Evolutionary conservation across 2,113 vertebrate genomes (phyloP).

Genomic region (Cebus imitator): DNA sequence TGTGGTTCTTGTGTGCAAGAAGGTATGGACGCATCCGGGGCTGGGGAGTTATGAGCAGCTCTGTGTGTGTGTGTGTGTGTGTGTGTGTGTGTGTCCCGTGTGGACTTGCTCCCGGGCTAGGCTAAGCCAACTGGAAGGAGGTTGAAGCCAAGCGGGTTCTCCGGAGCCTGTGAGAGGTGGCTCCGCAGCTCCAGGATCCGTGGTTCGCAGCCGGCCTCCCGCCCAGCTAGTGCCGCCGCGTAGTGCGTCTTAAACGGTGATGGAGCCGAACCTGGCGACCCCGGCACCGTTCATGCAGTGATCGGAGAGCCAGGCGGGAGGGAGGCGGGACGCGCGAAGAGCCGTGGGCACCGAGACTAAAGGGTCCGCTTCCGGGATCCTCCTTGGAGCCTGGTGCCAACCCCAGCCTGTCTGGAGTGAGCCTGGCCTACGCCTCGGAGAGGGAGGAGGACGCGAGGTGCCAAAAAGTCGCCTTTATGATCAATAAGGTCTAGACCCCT

Average conservation of each 20-base stretch:
- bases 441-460: neutral
- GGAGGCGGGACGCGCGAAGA: neutral
- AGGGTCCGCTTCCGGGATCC: neutral
- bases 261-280: neutral
- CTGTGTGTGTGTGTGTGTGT: neutral
- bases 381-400: neutral
- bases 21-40: neutral
- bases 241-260: constrained; percentile 6
- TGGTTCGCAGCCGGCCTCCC: neutral
- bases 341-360: rapidly evolving
- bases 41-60: neutral
- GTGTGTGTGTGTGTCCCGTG: neutral
- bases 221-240: neutral
- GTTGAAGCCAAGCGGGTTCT: neutral
- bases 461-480: neutral
- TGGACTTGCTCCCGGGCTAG: neutral
- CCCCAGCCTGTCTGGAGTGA: neutral
- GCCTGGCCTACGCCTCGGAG: neutral
- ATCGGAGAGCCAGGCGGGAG: neutral
- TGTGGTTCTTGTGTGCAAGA: neutral
- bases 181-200: neutral
- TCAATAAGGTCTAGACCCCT: neutral
- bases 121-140: neutral
- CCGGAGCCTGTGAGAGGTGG: neutral
- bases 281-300: neutral